A percentile compares a stretch with the other conserved stretches of the same genome.
phyloP scores from a whole-genome alignment of 1,140 invertebrate species.

The Sitophilus oryzae region DNA sequence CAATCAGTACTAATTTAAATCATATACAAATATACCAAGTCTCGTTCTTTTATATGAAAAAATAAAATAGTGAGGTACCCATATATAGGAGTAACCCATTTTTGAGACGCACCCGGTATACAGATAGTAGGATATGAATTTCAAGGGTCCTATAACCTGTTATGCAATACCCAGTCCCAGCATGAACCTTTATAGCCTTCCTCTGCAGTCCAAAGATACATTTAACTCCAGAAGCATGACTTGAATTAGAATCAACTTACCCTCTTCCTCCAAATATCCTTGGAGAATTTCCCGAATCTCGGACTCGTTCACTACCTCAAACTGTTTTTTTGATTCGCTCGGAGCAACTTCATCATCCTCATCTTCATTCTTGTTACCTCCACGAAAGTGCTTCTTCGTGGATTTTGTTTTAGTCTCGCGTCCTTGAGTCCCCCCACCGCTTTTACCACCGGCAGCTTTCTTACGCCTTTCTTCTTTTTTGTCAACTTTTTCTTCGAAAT shows the following conservation, averaged over 20 bases:
- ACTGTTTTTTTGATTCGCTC: conserved; percentile 43
- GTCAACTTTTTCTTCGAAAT: conserved; percentile 58
- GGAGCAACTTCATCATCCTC: conserved; percentile 56
- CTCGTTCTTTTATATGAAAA: too few relatives aligned
- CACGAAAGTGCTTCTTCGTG: conserved; percentile 68
- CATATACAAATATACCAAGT: too few relatives aligned
- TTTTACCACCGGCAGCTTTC: conserved; percentile 79
- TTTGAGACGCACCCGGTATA: too few relatives aligned
- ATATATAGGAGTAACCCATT: too few relatives aligned
- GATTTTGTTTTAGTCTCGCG: conserved; percentile 94
- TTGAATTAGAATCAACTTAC: conserved; percentile 45
- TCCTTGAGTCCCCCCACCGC: conserved; percentile 84
- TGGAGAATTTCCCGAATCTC: conserved; percentile 56
- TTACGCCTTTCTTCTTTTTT: conserved; percentile 82
- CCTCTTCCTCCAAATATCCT: conserved; percentile 57
- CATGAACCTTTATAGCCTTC: too few relatives aligned
- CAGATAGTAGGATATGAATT: too few relatives aligned
- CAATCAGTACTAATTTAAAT: too few relatives aligned
- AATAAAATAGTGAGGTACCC: too few relatives aligned
- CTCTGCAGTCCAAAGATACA: too few relatives aligned
- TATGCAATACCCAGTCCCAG: too few relatives aligned
- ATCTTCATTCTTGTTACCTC: conserved; percentile 46
- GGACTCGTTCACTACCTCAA: conserved; percentile 60
- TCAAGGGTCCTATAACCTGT: too few relatives aligned
- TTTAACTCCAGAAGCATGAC: too few relatives aligned